Conservation (phyloP, 2,888 invertebrate species). For the Stramonita haemastoma region DNA sequence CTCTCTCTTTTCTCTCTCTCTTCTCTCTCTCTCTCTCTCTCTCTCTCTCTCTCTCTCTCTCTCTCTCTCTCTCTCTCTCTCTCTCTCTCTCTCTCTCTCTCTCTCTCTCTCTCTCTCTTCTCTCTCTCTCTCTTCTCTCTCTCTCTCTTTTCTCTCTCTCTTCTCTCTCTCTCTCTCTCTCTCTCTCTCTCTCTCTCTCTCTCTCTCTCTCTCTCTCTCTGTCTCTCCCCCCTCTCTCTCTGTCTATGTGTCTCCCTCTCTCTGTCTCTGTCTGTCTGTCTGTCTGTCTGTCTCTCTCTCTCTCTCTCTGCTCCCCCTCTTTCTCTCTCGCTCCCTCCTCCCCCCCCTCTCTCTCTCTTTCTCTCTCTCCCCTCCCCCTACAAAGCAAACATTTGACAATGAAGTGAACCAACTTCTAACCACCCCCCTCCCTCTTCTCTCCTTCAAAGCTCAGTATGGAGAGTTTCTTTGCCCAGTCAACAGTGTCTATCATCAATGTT, state of each 20-base stretch:
- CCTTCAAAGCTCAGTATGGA: too few relatives aligned
- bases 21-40: not conserved
- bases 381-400: too few relatives aligned
- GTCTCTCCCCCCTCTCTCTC: not conserved
- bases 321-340: too few relatives aligned
- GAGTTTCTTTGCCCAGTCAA: too few relatives aligned
- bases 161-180: not conserved
- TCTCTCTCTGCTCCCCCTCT: too few relatives aligned
- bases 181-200: not conserved
- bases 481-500: too few relatives aligned
- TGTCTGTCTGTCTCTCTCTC: not conserved
- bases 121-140: not conserved
- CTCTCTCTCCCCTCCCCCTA: too few relatives aligned
- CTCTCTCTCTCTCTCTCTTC: not conserved
- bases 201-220: not conserved
- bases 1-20: not conserved
- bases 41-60: not conserved
- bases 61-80: not conserved
- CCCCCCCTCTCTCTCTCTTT: too few relatives aligned
- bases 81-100: not conserved
- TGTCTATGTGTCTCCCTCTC: not conserved
- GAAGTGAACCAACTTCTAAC: too few relatives aligned
- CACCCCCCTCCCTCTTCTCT: too few relatives aligned
- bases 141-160: not conserved
- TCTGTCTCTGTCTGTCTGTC: not conserved